phyloP scores from a whole-genome alignment of 2,888 invertebrate species.

The Lasioglossum pauxillum region DNA sequence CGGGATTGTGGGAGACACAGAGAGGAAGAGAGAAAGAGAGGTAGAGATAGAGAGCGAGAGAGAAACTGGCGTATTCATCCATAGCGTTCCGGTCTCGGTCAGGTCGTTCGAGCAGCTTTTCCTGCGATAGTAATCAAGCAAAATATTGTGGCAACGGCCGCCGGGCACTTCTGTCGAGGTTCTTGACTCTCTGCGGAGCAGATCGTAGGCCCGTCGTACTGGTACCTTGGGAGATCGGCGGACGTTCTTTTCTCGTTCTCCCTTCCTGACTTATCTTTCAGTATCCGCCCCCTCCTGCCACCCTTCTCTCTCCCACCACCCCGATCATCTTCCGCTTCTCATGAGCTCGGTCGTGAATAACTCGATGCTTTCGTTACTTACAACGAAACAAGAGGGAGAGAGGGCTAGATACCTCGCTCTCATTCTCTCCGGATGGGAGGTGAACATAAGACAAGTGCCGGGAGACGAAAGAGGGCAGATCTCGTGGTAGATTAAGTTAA shows the following conservation, averaged over 20 bases:
- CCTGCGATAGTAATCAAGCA: slow-evolving; percentile 82
- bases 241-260: slow-evolving; percentile 61
- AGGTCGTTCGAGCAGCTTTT: slow-evolving; percentile 73
- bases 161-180: slow-evolving; percentile 75
- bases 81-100: slow-evolving; percentile 37
- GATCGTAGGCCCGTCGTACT: slow-evolving; percentile 67
- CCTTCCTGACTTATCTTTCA: slow-evolving; percentile 59
- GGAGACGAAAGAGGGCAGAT: slow-evolving; percentile 29
- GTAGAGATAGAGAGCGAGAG: slow-evolving; percentile 20
- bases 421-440: not conserved
- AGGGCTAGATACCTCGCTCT: not conserved
- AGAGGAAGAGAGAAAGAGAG: not conserved
- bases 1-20: slow-evolving; percentile 1
- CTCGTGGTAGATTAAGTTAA: slow-evolving; percentile 9
- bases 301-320: slow-evolving; percentile 18
- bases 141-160: slow-evolving; percentile 82
- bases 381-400: not conserved
- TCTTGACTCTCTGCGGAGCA: slow-evolving; percentile 77
- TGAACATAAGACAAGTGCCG: slow-evolving; percentile 23
- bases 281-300: slow-evolving; percentile 38
- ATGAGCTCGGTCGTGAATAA: slow-evolving; percentile 54
- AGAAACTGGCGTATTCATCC: slow-evolving; percentile 35
- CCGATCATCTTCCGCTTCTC: slow-evolving; percentile 37
- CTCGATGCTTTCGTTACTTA: slow-evolving; percentile 61
- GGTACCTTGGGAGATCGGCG: slow-evolving; percentile 76